Conservation (phyloP, 1,140 invertebrate species). For the Meloidogyne chitwoodi region DNA sequence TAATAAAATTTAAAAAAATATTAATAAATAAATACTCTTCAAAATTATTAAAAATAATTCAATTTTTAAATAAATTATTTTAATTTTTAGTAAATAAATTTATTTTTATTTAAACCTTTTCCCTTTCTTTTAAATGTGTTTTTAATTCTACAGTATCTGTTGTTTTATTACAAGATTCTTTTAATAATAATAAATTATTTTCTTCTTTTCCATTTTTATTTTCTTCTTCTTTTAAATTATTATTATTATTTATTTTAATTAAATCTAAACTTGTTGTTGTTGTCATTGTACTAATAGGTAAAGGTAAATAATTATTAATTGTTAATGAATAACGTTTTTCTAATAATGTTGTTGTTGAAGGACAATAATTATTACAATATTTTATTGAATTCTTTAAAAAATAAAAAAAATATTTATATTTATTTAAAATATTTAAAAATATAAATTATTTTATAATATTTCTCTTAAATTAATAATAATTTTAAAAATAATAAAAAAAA, state of each 20-base stretch:
- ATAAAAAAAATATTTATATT: no score
- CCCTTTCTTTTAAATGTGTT: slow-evolving; percentile 10
- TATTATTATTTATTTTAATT: neutral
- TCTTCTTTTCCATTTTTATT: neutral
- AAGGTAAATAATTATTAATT: neutral
- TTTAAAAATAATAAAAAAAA: neutral
- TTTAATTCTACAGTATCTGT: slow-evolving; percentile 18
- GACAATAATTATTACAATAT: neutral
- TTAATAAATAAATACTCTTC: no score
- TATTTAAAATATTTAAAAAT: neutral
- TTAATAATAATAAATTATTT: neutral
- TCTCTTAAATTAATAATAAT: neutral
- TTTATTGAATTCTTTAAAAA: neutral
- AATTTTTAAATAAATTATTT: no score
- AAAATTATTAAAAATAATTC: no score
- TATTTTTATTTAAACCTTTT: neutral
- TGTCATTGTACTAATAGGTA: neutral
- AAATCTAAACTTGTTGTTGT: neutral
- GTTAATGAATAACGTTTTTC: neutral
- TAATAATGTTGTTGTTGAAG: neutral
- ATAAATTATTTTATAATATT: neutral
- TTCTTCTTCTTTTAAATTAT: neutral
- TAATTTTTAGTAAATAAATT: neutral
- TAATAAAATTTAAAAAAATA: no score
- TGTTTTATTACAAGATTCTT: neutral